These are phyloP conservation scores for Enhydra lutris DNA, from an alignment of 2,113 vertebrate species.

Conservation along the genomic window DNA sequence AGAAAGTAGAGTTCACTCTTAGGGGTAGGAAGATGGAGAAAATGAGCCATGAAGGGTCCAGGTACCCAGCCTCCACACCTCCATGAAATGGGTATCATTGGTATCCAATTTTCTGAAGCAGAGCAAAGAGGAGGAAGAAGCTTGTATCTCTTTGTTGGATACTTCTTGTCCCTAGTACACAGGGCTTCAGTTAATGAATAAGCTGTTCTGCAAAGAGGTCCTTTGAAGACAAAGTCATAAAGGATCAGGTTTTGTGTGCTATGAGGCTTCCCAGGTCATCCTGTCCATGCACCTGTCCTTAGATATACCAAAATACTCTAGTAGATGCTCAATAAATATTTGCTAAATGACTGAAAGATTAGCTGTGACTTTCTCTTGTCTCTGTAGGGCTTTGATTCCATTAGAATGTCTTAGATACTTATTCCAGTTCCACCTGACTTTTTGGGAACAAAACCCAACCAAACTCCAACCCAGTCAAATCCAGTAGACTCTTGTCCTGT, in stretches of 20 bases:
- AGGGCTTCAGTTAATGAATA: not conserved
- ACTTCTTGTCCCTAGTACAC: not conserved
- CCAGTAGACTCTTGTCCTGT: not conserved
- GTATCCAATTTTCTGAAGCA: not conserved
- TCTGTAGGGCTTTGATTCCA: not conserved
- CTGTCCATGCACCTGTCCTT: not conserved
- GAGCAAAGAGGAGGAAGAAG: not conserved
- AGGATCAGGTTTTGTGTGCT: not conserved
- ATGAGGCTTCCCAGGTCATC: not conserved
- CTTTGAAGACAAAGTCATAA: not conserved
- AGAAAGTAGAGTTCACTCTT: not conserved
- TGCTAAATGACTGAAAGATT: not conserved
- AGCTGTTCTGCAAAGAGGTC: not conserved
- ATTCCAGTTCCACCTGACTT: not conserved
- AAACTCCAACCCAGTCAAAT: not conserved
- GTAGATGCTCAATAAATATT: not conserved
- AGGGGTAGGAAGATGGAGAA: not conserved
- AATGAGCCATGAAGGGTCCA: not conserved
- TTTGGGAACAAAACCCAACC: not conserved
- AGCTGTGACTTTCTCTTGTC: not conserved
- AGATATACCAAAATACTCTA: not conserved
- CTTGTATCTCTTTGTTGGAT: not conserved
- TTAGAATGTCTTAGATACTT: not conserved
- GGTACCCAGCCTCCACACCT: not conserved
- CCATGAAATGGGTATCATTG: not conserved